A percentile compares a stretch with the other conserved stretches of the same genome.
phyloP scores from a whole-genome alignment of 2,113 vertebrate species.

The Malurus melanocephalus region DNA sequence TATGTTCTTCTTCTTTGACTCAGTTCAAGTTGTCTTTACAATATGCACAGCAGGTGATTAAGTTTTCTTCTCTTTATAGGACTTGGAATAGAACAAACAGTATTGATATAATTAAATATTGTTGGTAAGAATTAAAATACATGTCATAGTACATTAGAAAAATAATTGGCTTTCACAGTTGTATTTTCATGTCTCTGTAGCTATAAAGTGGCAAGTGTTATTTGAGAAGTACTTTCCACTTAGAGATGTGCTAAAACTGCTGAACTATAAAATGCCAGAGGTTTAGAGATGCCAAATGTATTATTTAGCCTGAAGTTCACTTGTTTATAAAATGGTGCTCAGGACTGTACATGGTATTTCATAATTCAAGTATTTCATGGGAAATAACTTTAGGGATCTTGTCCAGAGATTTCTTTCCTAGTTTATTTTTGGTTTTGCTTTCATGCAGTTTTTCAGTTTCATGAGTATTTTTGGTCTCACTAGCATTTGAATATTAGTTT shows the following conservation, averaged over 20 bases:
- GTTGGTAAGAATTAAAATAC: not conserved
- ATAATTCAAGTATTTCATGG: not conserved
- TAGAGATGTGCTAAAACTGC: not conserved
- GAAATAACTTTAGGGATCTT: not conserved
- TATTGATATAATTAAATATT: not conserved
- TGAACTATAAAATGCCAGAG: not conserved
- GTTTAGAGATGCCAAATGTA: not conserved
- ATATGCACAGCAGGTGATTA: slow-evolving; percentile 97
- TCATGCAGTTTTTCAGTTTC: not conserved
- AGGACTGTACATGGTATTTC: not conserved
- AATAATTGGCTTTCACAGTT: not conserved
- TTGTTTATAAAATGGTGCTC: not conserved
- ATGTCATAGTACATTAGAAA: not conserved
- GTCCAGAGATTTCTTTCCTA: not conserved
- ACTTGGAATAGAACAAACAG: not conserved
- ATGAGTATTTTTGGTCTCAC: not conserved
- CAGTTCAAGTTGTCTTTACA: slow-evolving; percentile 98
- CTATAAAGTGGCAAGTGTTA: not conserved
- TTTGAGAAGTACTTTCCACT: slow-evolving; percentile 9
- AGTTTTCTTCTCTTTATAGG: not conserved
- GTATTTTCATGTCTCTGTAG: not conserved
- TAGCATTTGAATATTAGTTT: not conserved
- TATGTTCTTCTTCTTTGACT: slow-evolving; percentile 99
- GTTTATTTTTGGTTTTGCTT: not conserved
- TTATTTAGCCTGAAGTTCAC: not conserved